Evolutionary conservation across 2,797 vertebrate genomes (phyloP).

Genomic region (Bradypodion pumilum): DNA sequence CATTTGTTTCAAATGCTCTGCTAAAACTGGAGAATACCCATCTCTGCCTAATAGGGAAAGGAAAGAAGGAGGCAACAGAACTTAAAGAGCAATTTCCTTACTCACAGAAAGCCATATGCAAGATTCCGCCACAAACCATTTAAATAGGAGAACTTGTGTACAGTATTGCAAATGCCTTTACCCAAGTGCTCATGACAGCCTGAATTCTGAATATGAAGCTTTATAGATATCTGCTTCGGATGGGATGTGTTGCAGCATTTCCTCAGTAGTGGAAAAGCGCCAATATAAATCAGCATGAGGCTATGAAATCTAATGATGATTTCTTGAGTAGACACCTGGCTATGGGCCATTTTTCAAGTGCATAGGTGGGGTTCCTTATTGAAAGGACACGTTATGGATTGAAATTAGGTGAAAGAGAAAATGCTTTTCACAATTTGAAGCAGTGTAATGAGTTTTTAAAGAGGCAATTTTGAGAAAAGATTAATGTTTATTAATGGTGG

Average conservation of each 20-base stretch:
- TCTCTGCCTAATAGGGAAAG: background rate
- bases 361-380: slow-evolving; percentile 19
- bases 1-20: background rate
- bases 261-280: background rate
- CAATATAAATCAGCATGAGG: background rate
- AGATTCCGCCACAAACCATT: background rate
- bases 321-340: slow-evolving; percentile 29
- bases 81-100: background rate
- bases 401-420: slow-evolving; percentile 11
- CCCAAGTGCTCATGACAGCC: background rate
- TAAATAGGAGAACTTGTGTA: background rate
- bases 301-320: slow-evolving; percentile 12
- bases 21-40: background rate
- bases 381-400: slow-evolving; percentile 34
- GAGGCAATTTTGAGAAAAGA: slow-evolving; percentile 20
- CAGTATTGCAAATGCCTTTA: background rate
- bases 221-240: background rate
- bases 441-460: slow-evolving; percentile 33
- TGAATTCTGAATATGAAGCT: background rate
- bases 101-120: background rate
- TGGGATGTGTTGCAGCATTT: background rate
- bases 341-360: slow-evolving; percentile 18
- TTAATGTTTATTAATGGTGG: slow-evolving; percentile 20
- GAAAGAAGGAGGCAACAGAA: background rate
- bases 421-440: slow-evolving; percentile 28